Evolutionary conservation across 2,113 vertebrate genomes (phyloP).

Genomic region (Nettapus auritus): DNA sequence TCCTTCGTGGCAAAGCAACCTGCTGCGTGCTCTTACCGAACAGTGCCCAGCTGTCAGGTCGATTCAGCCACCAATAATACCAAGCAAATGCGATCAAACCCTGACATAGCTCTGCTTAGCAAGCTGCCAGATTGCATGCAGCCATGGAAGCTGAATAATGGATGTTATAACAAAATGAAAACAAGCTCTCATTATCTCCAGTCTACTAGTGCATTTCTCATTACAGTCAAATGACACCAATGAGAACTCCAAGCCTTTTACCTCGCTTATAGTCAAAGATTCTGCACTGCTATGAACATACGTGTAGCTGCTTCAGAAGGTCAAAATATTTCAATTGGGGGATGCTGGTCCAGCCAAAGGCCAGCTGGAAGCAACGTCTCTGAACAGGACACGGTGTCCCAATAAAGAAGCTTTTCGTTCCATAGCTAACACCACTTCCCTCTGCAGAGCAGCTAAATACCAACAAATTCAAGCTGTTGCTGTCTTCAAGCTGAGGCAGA

Average conservation of each 20-base stretch:
- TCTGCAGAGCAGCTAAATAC: neutral
- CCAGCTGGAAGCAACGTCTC: neutral
- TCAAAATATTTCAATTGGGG: conserved; percentile 27
- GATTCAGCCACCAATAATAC: neutral
- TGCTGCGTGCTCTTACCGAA: neutral
- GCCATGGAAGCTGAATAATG: neutral
- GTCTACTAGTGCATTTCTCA: neutral
- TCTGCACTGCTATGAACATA: neutral
- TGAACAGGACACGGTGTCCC: neutral
- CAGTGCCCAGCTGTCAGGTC: neutral
- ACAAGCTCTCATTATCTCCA: neutral
- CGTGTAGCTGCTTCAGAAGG: neutral
- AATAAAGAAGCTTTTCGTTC: neutral
- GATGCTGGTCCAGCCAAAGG: neutral
- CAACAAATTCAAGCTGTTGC: neutral
- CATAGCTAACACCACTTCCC: neutral
- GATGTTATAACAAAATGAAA: neutral
- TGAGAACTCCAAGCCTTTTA: neutral
- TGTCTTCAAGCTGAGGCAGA: neutral
- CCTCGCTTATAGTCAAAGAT: neutral
- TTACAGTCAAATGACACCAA: neutral
- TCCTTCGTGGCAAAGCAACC: neutral
- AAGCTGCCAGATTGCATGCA: neutral
- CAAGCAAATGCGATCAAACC: accelerated
- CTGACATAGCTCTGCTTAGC: neutral